Evolutionary conservation across 2,888 invertebrate species (phyloP), one percentile per base, ranked within the genome.

Genomic region (Lasioglossum morio): DNA sequence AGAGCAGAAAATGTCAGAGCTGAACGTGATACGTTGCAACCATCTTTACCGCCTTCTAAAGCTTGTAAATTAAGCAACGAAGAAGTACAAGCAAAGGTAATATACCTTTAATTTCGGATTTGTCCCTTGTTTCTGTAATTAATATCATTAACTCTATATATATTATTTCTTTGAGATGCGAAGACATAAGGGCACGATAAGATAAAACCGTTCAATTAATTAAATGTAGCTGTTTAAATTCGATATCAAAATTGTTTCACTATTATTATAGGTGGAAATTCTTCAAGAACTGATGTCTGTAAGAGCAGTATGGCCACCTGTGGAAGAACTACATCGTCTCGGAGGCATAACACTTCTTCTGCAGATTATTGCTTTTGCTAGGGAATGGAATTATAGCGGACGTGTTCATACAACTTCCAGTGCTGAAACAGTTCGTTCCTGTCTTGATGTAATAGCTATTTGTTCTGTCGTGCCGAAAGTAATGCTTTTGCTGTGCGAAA

Each of bases 371-470:
- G 98, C 98, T 0, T 97, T 98, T 92, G 97, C 98, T 0, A 98
- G 98, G 94, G 98, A 99, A 92, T 99, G 99, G 99, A 98, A 98
- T 95, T 98, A 97, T 94, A 97, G 97, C 90, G 98, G 98, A 91
- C 92, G 92, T 63, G 92, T 94, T 57, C 93, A 94, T 84, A 91
- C 94, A 76, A 91, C 93, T 91, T 95, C 92, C 88, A 97, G 97
- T 89, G 97, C 97, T 7, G 98, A 98, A 95, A 98, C 98, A 0
- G 97, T 98, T 4, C 96, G 97, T 63, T 97, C 97, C 77, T 98
- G 98, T 4, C 95, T 98, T 84, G 99, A 99, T 95, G 98, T 98
- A 60, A 96, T 99, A 69, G 97, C 98, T 0, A 98, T 99, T 66
- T 99, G 99, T 94, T 98, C 98, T 85, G 97, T 99, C 30, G 97